Base-by-base conservation (phyloP, 2,888 invertebrate species). In the Lithosia quadra region DNA sequence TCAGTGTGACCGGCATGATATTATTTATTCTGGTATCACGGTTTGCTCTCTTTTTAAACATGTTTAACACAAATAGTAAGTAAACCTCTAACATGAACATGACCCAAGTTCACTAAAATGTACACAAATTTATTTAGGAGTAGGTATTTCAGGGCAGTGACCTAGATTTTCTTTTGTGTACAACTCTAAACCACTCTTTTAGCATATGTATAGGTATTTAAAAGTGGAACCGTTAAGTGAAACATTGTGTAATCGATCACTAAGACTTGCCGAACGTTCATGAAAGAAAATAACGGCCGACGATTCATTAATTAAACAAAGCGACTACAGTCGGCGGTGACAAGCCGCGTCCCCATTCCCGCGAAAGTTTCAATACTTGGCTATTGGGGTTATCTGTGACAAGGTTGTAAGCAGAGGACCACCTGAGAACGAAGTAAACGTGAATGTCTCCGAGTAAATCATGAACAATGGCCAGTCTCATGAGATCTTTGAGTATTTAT, bases 341-440 rank as follows among this genome's bases (percentile, higher is more conserved):
- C 83, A 84, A 79, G 80, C 81, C 80, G 80, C 87, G 91, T 88
- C 85, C 91, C 84, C 88, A 86, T 91, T 92, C 90, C 90, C 86
- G 91, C 88, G 89, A 86, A 90, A 90, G 84, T 90, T 91, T 90
- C 90, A 89, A 91, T 91, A 88, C 86, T 78, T 82, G 81, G 82
- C 78, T 88, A 88, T 88, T 86, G 87, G 89, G 90, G 88, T 89
- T 91, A 93, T 91, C 88, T 91, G 91, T 91, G 91, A 93, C 93
- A 93, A 93, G 92, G 94, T 90, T 92, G 89, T 81, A 86, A 84
- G 84, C 83, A 86, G 88, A 87, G 84, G 88, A 90, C 90, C 90
- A 91, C 89, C 92, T 90, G 90, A 91, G 92, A 91, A 89, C 88
- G 80, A 87, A 84, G 87, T 88, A 87, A 87, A 88, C 84, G 87